phyloP scores from a whole-genome alignment of 2,888 invertebrate species.

The Eristalinus sepulchralis region DNA sequence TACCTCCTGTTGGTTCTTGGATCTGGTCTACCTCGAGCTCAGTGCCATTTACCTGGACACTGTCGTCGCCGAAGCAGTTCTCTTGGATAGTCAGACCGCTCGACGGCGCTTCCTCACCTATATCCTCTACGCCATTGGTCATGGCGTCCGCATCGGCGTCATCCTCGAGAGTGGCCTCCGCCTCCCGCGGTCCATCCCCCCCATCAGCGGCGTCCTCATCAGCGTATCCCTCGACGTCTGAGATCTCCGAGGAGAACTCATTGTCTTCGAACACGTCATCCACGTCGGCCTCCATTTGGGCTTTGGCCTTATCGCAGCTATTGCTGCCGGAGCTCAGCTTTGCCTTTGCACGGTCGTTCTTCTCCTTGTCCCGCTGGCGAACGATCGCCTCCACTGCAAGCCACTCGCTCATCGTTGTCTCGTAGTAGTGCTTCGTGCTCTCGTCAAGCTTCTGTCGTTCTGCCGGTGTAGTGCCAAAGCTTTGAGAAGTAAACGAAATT shows the following conservation, averaged over 20 bases:
- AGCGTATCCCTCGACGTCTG: constrained; percentile 81
- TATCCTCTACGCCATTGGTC: constrained; percentile 74
- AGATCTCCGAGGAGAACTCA: constrained; percentile 80
- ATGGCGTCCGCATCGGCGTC: constrained; percentile 77
- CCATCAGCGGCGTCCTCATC: constrained; percentile 77
- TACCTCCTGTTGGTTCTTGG: constrained; percentile 38
- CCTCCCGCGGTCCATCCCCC: constrained; percentile 76
- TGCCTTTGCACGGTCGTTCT: constrained; percentile 91
- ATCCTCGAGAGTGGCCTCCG: constrained; percentile 80
- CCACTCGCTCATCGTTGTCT: constrained; percentile 97
- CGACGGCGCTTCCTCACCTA: constrained; percentile 11
- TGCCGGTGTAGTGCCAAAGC: constrained; percentile 87
- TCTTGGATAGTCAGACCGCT: constrained; percentile 43
- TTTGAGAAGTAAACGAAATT: constrained; percentile 6
- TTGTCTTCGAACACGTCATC: constrained; percentile 83
- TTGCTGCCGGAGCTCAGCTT: constrained; percentile 89
- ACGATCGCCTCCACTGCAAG: constrained; percentile 96
- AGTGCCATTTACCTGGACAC: not conserved
- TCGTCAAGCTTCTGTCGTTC: constrained; percentile 86
- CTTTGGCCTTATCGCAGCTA: constrained; percentile 81
- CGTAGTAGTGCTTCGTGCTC: constrained; percentile 88
- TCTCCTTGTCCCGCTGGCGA: constrained; percentile 89
- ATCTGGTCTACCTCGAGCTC: constrained; percentile 29
- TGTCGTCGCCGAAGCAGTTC: constrained; percentile 50
- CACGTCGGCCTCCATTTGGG: constrained; percentile 83